phyloP scores from a whole-genome alignment of 1,140 invertebrate species.

The Pararge aegeria region DNA sequence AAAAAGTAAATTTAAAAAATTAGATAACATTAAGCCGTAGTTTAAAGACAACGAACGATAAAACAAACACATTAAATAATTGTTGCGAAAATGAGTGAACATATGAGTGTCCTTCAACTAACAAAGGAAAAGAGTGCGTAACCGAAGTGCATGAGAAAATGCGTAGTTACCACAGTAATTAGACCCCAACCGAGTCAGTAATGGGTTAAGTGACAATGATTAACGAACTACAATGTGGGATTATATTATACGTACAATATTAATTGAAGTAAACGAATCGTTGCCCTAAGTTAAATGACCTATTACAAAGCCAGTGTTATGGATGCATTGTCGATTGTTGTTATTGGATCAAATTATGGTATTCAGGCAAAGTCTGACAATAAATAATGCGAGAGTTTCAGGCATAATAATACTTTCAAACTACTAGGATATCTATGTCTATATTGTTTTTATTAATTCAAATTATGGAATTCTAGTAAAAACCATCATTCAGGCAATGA shows the following conservation, averaged over 20 bases:
- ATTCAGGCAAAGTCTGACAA: no score
- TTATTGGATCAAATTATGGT: no score
- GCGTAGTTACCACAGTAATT: slow-evolving; percentile 20
- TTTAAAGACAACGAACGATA: neutral
- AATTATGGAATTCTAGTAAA: no score
- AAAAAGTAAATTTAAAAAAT: neutral
- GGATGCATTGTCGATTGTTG: no score
- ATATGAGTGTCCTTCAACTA: slow-evolving; percentile 17
- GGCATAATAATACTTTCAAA: no score
- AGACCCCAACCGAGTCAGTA: slow-evolving; percentile 10
- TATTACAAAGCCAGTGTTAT: no score
- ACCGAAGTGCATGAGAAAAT: slow-evolving; percentile 19
- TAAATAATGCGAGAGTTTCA: no score
- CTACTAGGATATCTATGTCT: no score
- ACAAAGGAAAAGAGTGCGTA: slow-evolving; percentile 23
- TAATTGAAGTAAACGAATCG: neutral
- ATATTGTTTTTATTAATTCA: no score
- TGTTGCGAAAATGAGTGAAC: slow-evolving; percentile 2
- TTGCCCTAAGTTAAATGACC: slow-evolving; percentile 3
- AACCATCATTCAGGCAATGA: no score
- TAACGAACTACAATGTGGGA: slow-evolving; percentile 5
- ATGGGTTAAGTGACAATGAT: slow-evolving; percentile 19
- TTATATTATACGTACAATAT: slow-evolving; percentile 3
- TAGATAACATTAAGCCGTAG: neutral
- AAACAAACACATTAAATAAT: neutral